A percentile compares a stretch with the other conserved stretches of the same genome.
These are phyloP conservation scores for Tragopan temminckii DNA, from an alignment of 2,797 vertebrate species.

Conservation along the genomic window DNA sequence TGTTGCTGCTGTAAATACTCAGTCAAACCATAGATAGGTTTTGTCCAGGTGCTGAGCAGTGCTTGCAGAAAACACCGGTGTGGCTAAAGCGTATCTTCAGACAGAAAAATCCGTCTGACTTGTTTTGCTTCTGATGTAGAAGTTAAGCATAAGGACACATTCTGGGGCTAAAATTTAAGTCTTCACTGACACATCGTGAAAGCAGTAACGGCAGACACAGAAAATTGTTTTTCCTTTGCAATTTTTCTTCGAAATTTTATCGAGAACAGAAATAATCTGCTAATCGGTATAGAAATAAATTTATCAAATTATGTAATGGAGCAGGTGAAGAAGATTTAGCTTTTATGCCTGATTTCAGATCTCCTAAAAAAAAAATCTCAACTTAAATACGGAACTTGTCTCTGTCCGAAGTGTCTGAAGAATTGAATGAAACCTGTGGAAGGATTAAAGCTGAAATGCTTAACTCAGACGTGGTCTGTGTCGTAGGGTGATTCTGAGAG, in stretches of 20 bases:
- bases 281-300: neutral
- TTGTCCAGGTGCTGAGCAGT: neutral
- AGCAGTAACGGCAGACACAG: neutral
- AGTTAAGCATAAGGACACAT: rapidly evolving
- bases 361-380: neutral
- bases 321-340: neutral
- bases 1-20: neutral
- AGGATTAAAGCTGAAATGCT: neutral
- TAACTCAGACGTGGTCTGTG: rapidly evolving
- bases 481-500: neutral
- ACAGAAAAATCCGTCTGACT: neutral
- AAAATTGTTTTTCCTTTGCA: neutral
- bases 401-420: neutral
- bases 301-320: neutral
- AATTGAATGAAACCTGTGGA: neutral
- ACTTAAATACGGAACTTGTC: neutral
- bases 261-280: neutral
- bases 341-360: neutral
- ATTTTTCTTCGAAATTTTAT: neutral
- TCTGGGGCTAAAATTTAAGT: neutral
- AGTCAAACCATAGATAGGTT: rapidly evolving
- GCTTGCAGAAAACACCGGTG: neutral
- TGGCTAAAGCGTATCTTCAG: neutral
- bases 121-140: neutral
- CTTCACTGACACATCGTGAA: neutral